Percentiles rank a stretch among this genome's conserved stretches.
Conservation (phyloP, 2,888 invertebrate genomes). For the Leptopilina myrica region DNA sequence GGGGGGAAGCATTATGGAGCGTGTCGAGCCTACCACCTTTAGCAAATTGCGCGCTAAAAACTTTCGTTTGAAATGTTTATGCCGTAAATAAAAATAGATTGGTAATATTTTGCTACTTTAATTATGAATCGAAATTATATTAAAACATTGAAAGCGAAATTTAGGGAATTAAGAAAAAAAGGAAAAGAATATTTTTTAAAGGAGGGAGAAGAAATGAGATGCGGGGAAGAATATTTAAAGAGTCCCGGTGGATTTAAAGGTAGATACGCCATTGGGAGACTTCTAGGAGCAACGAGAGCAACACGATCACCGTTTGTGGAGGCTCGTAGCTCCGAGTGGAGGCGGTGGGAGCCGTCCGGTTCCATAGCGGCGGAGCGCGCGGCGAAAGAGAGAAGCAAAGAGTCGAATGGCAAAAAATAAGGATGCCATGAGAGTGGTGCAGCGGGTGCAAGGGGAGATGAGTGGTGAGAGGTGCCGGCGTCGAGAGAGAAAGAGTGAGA, state of each 20-base stretch:
- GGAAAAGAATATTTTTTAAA: not conserved
- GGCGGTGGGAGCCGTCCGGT: conserved; percentile 72
- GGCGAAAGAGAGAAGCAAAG: conserved; percentile 59
- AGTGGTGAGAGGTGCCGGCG: conserved; percentile 57
- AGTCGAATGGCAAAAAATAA: conserved; percentile 61
- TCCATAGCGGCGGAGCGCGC: conserved; percentile 60
- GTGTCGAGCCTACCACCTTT: too few species aligned
- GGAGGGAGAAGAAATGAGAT: not conserved
- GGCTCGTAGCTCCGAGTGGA: conserved; percentile 66
- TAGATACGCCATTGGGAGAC: conserved; percentile 68
- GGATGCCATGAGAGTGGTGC: conserved; percentile 55
- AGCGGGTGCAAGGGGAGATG: conserved; percentile 54
- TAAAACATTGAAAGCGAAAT: too few species aligned
- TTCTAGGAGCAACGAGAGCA: conserved; percentile 71
- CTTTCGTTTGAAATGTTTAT: too few species aligned
- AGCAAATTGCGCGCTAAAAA: too few species aligned
- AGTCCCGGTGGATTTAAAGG: not conserved
- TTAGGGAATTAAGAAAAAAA: not conserved
- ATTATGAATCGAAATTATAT: too few species aligned
- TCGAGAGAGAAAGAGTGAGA: conserved; percentile 57
- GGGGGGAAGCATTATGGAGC: too few species aligned
- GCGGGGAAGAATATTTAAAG: not conserved
- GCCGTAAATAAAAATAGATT: too few species aligned
- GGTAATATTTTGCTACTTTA: too few species aligned
- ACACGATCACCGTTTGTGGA: conserved; percentile 63